Evolutionary conservation across 2,797 vertebrate genomes (phyloP), one percentile per base, ranked within the genome.

Genomic region (Pampus argenteus): DNA sequence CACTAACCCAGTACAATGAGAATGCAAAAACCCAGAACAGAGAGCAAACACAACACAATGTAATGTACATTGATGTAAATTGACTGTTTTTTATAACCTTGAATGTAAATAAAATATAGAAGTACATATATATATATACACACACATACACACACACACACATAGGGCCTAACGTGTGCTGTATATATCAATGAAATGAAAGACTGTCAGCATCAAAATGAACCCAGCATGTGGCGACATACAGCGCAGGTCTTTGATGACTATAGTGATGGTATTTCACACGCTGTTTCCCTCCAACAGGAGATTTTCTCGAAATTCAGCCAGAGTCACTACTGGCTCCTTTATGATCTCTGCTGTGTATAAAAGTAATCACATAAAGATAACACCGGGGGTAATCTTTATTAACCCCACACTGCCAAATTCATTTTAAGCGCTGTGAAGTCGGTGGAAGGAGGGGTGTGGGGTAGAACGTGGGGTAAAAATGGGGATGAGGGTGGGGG

Each of bases 321-420:
- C 65, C 74, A 3, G 6, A 54, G 59, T 67, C 17, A 49, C 73
- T 3, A 25, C 64, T 25, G 64, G 66, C 69, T 76, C 23, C 62
- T 65, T 91, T 88, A n/a, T 88, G 83, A 91, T 89, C 85, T 83
- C 77, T 15, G 69, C 77, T 78, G 84, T 83, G 81, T 77, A 60
- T 81, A 76, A 80, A 89, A 74, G 79, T 90, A 90, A 90, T 91
- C 81, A 71, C 71, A 82, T 79, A 69, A 89, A 78, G 82, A 89
- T 89, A 83, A 88, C 79, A 76, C 75, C 28, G 9, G 52, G 50
- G 76, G 63, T 86, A 85, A 88, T 91, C 78, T 86, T 83, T 89
- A 88, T 90, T 87, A 89, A 88, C 87, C 81, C 83, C 73, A 56
- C 31, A 59, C 81, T 71, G 81, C 59, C 65, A 83, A 86, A 91